Evolutionary conservation across 2,888 invertebrate species (phyloP).

Genomic region (Panorpa germanica): DNA sequence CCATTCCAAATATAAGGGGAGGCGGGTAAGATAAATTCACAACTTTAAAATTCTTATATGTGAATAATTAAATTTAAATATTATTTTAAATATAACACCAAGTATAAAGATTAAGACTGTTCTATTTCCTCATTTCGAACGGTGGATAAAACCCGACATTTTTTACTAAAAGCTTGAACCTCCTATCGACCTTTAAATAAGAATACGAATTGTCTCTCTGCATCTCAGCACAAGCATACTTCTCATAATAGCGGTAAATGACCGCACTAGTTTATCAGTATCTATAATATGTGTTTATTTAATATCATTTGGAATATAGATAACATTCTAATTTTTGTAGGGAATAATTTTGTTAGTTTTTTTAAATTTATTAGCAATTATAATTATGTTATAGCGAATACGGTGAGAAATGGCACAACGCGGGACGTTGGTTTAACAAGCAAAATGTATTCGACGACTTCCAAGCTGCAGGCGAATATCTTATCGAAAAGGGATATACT

Average conservation of each 20-base stretch:
- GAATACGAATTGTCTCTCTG: no score
- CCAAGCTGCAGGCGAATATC: slow-evolving; percentile 76
- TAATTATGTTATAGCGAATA: slow-evolving; percentile 52
- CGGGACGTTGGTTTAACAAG: slow-evolving; percentile 75
- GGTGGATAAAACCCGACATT: no score
- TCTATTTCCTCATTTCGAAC: no score
- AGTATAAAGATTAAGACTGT: not conserved
- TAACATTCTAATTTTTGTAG: no score
- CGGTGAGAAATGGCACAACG: slow-evolving; percentile 94
- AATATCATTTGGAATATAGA: no score
- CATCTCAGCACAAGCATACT: no score
- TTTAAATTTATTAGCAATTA: slow-evolving; percentile 8
- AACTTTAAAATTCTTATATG: slow-evolving; percentile 5
- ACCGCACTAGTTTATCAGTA: no score
- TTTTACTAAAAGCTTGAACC: no score
- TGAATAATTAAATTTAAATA: slow-evolving; percentile 6
- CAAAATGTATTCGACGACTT: slow-evolving; percentile 98
- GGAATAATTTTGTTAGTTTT: slow-evolving; percentile 3
- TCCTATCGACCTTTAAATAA: no score
- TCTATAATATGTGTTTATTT: no score
- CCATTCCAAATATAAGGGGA: slow-evolving; percentile 86
- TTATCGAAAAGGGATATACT: slow-evolving; percentile 67
- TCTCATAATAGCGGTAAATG: no score
- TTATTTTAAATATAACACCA: slow-evolving; percentile 6
- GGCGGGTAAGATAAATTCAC: slow-evolving; percentile 81